Conservation (phyloP, 1,140 invertebrate species). For the Drosophila trapezifrons region DNA sequence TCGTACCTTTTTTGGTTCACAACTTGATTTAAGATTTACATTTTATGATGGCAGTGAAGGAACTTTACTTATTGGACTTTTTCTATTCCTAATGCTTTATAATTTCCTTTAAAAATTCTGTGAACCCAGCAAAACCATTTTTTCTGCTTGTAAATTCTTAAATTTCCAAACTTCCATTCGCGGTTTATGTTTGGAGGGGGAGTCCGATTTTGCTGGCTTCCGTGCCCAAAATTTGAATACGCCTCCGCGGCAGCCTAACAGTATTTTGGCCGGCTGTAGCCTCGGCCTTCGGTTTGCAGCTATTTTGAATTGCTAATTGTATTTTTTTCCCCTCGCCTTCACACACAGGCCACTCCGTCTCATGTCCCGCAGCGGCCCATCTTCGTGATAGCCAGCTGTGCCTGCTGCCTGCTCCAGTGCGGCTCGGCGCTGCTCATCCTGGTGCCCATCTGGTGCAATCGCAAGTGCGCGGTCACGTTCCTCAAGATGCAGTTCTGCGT, state of each 20-base stretch:
- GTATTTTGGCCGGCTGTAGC: slow-evolving; percentile 14
- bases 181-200: neutral
- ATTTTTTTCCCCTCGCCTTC: slow-evolving; percentile 4
- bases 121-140: neutral
- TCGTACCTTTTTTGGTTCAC: neutral
- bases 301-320: slow-evolving; percentile 43
- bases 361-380: slow-evolving; percentile 73
- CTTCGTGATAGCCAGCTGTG: slow-evolving; percentile 87
- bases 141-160: neutral
- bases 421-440: slow-evolving; percentile 86
- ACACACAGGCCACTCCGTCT: slow-evolving; percentile 45
- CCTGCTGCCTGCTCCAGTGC: slow-evolving; percentile 86
- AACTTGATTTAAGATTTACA: neutral
- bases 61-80: too few species aligned
- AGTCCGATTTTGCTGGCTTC: neutral
- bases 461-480: slow-evolving; percentile 87
- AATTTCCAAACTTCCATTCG: neutral
- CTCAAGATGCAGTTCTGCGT: slow-evolving; percentile 88
- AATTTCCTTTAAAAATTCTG: neutral
- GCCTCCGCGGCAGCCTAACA: slow-evolving; percentile 15
- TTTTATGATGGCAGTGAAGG: neutral
- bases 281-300: slow-evolving; percentile 9
- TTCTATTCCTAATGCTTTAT: too few species aligned
- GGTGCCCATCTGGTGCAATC: slow-evolving; percentile 86
- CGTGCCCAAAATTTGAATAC: slow-evolving; percentile 3